Base-by-base conservation (phyloP, 2,797 vertebrate genomes). In the Sylvia borin region DNA sequence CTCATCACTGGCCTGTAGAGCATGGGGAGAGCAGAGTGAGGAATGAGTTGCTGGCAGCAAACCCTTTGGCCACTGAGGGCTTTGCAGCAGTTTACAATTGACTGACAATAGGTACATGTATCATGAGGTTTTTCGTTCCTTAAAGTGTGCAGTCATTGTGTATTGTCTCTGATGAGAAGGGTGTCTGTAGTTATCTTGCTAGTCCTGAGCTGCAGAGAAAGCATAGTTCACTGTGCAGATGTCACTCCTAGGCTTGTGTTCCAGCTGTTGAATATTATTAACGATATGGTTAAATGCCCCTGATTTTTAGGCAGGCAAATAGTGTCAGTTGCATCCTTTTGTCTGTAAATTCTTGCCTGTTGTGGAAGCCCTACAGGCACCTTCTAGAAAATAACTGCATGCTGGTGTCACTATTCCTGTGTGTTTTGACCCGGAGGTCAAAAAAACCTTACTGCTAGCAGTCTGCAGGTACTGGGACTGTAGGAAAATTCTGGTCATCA, bases 51-150 rank as follows among this genome's bases (percentile, higher is more conserved):
- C 50, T 75, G 16, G 53, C 34, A 40, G 48, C 36, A 74, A 67
- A 17, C 6, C 16, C 11, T 71, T 54, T 75, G 16, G 29, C 40
- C 32, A 5, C 24, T 13, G 12, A 57, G 45, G 18, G 17, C 1
- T 62, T 60, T 85, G 57, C 36, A 47, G 20, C 13, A 11, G 7
- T 40, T 66, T 36, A 26, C 21, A 62, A 2, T 0, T 5, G 4
- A 18, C 7, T 32, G 15, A 68, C 18, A 82, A 27, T 42, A 25
- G 0, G 4, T 21, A n/a, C 19, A 38, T 45, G 13, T 55, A 24
- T 58, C 2, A 0, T 40, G 15, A 12, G 3, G 0, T 4, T 7
- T 62, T 73, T 61, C 22, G 34, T 48, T 60, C 25, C 11, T 60
- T 21, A 6, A 47, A 51, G 11, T 53, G 11, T 53, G 27, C 0